These are phyloP conservation scores for Clostera curtula DNA, from an alignment of 2,888 invertebrate species.

Conservation along the genomic window DNA sequence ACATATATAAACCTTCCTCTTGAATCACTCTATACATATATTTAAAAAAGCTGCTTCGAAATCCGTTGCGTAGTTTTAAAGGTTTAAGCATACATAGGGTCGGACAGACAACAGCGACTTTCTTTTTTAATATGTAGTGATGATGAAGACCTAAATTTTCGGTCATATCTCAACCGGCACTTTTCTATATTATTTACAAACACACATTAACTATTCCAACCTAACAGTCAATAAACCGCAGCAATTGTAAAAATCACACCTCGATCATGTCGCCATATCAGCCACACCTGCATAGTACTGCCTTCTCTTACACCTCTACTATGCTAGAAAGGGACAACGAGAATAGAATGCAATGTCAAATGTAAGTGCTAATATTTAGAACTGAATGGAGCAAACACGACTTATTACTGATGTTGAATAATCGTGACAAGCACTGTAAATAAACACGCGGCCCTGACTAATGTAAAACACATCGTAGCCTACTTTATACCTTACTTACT, in stretches of 20 bases:
- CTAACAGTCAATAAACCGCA: slow-evolving; percentile 23
- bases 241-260: slow-evolving; percentile 50
- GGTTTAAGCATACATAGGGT: no score
- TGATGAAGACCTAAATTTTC: no score
- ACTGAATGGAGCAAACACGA: slow-evolving; percentile 28
- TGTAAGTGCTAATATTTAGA: slow-evolving; percentile 47
- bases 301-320: slow-evolving; percentile 22
- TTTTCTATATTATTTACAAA: no score
- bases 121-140: no score
- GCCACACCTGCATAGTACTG: slow-evolving; percentile 36
- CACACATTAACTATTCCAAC: slow-evolving; percentile 10
- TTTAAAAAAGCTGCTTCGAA: no score
- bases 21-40: no score
- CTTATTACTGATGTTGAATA: slow-evolving; percentile 15
- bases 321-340: slow-evolving; percentile 24
- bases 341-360: slow-evolving; percentile 19
- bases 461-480: neutral
- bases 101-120: no score
- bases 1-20: no score
- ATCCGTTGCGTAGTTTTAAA: no score
- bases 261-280: slow-evolving; percentile 34
- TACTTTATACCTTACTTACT: neutral
- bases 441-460: neutral
- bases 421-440: slow-evolving; percentile 4
- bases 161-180: slow-evolving; percentile 4